Base-by-base conservation (phyloP, 2,888 invertebrate genomes). In the Cynaeus angustus region DNA sequence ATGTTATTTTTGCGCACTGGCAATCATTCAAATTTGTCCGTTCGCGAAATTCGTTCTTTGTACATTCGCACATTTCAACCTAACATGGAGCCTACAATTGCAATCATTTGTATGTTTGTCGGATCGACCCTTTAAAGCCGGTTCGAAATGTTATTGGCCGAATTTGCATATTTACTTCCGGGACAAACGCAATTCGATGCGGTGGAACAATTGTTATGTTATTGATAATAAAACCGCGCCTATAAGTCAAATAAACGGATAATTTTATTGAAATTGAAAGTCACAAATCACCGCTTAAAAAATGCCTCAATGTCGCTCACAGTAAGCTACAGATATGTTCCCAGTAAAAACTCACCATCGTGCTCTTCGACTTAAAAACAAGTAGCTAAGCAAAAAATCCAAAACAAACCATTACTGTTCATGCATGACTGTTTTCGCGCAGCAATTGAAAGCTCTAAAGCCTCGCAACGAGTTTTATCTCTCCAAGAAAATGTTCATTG, bases 41-140 rank as follows among this genome's bases (percentile, higher is more conserved):
- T 14, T 65, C 38, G 33, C 65, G 28, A 65, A 65, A 53, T 55
- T 53, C 33, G 10, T 9, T 14, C 37, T 33, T 58, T 66, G 56
- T 30, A 66, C 43, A 66, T 45, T 53, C 26, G 6, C 53, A 41
- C 43, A 53, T 50, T 50, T 46, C 21, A 14, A 9, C 7, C 48
- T 14, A 50, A 50, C 43, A 43, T 13, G 21, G 30, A 50, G 50
- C 43, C 33, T 48, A 28, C 67, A 67, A 67, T 67, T 67, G 56
- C 58, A 50, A 50, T 66, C 66, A 50, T 66, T 66, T 38, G 58
- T 58, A 66, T 66, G 58, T 33, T 50, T 66, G 66, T 66, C 48
- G 48, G 38, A 55, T 38, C 45, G 38, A 6, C 16, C 43, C 12
- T 10, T 26, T 10, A 41, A 21, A 10, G 41, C 45, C 65, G 43